These are phyloP conservation scores for Sebastes matsubarae DNA, from an alignment of 2,797 vertebrate species.

Conservation along the genomic window DNA sequence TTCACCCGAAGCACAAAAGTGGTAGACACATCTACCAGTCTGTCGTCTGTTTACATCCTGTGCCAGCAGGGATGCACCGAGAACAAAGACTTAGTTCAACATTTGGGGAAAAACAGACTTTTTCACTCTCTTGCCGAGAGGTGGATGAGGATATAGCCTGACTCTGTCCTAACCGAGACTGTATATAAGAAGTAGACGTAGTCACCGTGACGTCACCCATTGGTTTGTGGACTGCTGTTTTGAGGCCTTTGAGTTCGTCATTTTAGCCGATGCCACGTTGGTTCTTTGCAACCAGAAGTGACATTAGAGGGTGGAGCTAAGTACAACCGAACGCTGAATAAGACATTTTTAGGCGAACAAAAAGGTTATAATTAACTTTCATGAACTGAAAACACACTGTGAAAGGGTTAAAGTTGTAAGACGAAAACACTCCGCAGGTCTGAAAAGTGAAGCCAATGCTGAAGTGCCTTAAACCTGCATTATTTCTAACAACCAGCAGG, in stretches of 20 bases:
- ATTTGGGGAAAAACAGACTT: neutral
- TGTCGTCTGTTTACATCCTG: neutral
- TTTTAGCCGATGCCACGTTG: too few species aligned
- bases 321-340: too few species aligned
- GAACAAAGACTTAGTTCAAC: neutral
- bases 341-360: too few species aligned
- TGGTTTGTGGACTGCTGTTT: neutral
- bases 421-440: too few species aligned
- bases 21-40: neutral
- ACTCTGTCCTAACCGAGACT: neutral
- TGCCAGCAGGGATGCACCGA: neutral
- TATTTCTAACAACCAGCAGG: too few species aligned
- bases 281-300: too few species aligned
- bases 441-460: too few species aligned
- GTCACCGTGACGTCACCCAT: neutral
- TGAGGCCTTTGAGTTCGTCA: neutral
- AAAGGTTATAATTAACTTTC: too few species aligned
- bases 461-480: too few species aligned
- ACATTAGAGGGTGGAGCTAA: too few species aligned
- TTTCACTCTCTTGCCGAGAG: neutral
- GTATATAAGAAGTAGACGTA: neutral
- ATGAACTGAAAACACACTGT: too few species aligned
- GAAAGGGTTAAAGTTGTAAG: too few species aligned
- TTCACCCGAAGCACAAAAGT: neutral
- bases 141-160: neutral